Evolutionary conservation across 2,888 invertebrate species (phyloP).

Genomic region (Tiphia femorata): DNA sequence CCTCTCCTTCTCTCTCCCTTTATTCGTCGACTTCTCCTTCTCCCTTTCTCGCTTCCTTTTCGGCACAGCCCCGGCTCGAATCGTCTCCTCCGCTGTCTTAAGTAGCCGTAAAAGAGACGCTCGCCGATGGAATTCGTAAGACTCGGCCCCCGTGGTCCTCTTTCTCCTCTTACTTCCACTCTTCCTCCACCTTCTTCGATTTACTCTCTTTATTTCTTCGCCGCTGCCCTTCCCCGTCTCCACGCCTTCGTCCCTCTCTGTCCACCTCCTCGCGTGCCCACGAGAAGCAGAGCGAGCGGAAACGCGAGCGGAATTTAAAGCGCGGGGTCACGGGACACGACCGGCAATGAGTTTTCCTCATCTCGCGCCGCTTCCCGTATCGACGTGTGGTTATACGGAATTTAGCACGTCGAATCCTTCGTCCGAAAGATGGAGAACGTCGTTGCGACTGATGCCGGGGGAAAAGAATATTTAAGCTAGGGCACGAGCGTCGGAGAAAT

Average conservation of each 20-base stretch:
- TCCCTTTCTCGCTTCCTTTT: slow-evolving; percentile 18
- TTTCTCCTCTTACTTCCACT: slow-evolving; percentile 22
- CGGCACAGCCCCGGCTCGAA: slow-evolving; percentile 26
- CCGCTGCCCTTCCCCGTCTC: background rate
- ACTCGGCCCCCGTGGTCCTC: slow-evolving; percentile 3
- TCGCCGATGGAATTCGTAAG: slow-evolving; percentile 51
- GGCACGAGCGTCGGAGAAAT: background rate
- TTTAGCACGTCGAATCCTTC: slow-evolving; percentile 25
- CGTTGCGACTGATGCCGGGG: background rate
- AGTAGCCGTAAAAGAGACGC: slow-evolving; percentile 53
- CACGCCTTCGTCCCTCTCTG: slow-evolving; percentile 2
- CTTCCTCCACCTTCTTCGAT: slow-evolving; percentile 28
- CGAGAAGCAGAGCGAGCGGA: slow-evolving; percentile 9
- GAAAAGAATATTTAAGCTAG: background rate
- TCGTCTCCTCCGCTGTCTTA: slow-evolving; percentile 40
- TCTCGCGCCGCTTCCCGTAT: background rate
- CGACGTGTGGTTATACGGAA: slow-evolving; percentile 20
- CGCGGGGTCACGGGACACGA: slow-evolving; percentile 12
- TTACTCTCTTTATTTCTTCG: slow-evolving; percentile 1
- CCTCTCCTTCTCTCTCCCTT: background rate
- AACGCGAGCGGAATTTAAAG: slow-evolving; percentile 38
- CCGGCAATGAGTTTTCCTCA: slow-evolving; percentile 12
- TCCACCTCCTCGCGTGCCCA: slow-evolving; percentile 4
- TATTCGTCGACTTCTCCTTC: background rate
- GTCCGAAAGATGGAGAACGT: background rate